A percentile compares a stretch with the other conserved stretches of the same genome.
phyloP scores from a whole-genome alignment of 2,113 vertebrate species.

The Terrapene triunguis region DNA sequence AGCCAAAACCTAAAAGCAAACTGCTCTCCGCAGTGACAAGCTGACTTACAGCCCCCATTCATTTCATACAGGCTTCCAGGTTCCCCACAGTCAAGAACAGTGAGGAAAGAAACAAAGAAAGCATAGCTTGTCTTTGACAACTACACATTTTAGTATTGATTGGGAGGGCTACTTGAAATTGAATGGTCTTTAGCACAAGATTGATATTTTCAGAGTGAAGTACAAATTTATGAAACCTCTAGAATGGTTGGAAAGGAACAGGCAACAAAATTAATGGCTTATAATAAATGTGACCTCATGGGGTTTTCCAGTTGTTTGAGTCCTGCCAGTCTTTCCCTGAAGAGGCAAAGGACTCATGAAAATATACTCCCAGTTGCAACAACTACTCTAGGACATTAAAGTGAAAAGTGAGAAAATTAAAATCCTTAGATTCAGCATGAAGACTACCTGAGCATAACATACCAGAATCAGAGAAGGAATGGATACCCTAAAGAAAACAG shows the following conservation, averaged over 20 bases:
- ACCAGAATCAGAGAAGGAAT: not conserved
- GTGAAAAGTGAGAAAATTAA: constrained; percentile 5
- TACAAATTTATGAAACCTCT: not conserved
- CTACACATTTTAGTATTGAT: not conserved
- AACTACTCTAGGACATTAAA: not conserved
- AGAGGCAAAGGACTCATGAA: not conserved
- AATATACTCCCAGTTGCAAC: not conserved
- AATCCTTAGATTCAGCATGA: not conserved
- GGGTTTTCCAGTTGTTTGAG: not conserved
- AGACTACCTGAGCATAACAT: not conserved
- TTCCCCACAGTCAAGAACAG: not conserved
- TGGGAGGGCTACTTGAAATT: not conserved
- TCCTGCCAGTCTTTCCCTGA: not conserved
- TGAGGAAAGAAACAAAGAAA: not conserved
- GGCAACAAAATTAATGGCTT: not conserved
- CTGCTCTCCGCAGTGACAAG: not conserved
- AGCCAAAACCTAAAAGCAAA: not conserved
- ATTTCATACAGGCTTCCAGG: not conserved
- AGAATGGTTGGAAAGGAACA: not conserved
- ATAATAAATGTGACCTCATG: not conserved
- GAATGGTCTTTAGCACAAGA: not conserved
- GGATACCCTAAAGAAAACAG: not conserved
- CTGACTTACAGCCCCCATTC: not conserved
- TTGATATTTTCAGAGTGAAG: not conserved
- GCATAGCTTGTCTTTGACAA: not conserved